Evolutionary conservation across 2,888 invertebrate genomes (phyloP).

Genomic region (Pachycephus smyrnensis): DNA sequence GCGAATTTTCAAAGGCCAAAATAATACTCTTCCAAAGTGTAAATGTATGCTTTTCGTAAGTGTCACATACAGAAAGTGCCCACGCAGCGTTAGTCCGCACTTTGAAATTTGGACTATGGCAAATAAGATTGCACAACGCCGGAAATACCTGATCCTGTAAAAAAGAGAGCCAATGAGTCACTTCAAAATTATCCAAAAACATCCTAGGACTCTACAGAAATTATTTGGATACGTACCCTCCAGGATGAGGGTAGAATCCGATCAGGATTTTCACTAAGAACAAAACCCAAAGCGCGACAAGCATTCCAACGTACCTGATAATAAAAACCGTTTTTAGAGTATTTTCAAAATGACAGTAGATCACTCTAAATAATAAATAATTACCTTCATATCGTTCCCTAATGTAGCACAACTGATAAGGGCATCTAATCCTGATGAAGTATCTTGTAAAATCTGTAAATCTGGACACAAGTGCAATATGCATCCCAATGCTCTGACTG

Average conservation of each 20-base stretch:
- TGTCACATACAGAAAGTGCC: slow-evolving; percentile 76
- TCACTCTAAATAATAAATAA: slow-evolving; percentile 14
- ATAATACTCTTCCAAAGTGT: slow-evolving; percentile 79
- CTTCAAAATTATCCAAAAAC: slow-evolving; percentile 4
- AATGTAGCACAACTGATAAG: slow-evolving; percentile 78
- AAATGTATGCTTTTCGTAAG: slow-evolving; percentile 74
- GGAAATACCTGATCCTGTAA: slow-evolving; percentile 75
- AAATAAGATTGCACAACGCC: slow-evolving; percentile 75
- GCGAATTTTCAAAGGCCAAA: slow-evolving; percentile 81
- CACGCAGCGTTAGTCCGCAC: slow-evolving; percentile 89
- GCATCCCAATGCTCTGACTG: slow-evolving; percentile 85
- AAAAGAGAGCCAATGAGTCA: slow-evolving; percentile 19
- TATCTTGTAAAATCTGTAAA: slow-evolving; percentile 68
- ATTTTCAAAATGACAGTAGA: not conserved
- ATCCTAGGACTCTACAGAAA: slow-evolving; percentile 4
- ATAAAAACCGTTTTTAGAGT: not conserved
- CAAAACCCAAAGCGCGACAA: slow-evolving; percentile 87
- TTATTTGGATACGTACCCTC: slow-evolving; percentile 60
- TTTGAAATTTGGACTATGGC: slow-evolving; percentile 86
- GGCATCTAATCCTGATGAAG: slow-evolving; percentile 75
- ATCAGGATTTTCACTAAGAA: slow-evolving; percentile 72
- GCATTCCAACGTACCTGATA: slow-evolving; percentile 86
- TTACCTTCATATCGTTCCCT: slow-evolving; percentile 83
- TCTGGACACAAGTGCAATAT: slow-evolving; percentile 74
- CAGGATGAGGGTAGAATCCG: slow-evolving; percentile 60